Conservation (phyloP, 2,113 vertebrate genomes). For the Calidris pygmaea region DNA sequence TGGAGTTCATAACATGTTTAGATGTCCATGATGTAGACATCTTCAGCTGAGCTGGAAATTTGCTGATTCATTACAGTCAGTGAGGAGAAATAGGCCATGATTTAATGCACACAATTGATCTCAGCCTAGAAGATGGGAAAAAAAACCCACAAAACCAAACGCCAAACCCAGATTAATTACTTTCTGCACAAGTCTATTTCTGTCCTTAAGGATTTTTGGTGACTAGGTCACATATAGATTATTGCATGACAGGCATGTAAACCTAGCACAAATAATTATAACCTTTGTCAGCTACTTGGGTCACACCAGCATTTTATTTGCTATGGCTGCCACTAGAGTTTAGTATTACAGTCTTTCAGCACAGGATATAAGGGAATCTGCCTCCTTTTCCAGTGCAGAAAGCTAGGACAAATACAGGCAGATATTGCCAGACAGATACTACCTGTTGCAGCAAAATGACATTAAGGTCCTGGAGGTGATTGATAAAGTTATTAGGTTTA, state of each 20-base stretch:
- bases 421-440: no score
- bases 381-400: not conserved
- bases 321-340: not conserved
- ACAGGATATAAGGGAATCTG: not conserved
- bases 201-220: not conserved
- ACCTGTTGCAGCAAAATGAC: not conserved
- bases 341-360: not conserved
- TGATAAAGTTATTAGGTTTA: not conserved
- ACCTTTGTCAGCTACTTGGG: not conserved
- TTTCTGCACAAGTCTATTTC: not conserved
- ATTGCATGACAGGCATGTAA: not conserved
- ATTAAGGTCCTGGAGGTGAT: not conserved
- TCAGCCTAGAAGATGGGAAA: not conserved
- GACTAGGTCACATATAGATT: not conserved
- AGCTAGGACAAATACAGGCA: not conserved
- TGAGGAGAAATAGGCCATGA: not conserved
- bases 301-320: not conserved
- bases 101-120: not conserved
- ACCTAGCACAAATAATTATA: not conserved
- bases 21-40: no score
- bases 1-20: not conserved
- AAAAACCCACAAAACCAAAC: not conserved
- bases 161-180: not conserved
- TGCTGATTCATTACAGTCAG: not conserved
- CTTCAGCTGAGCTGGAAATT: not conserved